Conservation (phyloP, 2,113 vertebrate genomes). For the Poeciliopsis turrubarensis region DNA sequence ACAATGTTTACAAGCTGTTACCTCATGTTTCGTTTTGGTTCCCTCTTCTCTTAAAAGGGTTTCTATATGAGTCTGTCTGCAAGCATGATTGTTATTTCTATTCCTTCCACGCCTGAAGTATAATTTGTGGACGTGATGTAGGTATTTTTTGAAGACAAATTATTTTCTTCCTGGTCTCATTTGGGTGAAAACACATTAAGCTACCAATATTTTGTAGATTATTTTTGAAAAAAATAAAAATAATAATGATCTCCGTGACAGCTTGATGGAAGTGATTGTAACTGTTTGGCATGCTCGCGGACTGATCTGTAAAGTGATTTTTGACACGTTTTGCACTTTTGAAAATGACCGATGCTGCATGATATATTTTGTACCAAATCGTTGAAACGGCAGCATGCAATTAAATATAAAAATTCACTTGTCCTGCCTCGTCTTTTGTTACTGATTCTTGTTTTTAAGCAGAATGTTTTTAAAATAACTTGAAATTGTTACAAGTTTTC, state of each 20-base stretch:
- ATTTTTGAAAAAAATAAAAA: slow-evolving; percentile 39
- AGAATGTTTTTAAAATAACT: background rate
- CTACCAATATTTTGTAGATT: slow-evolving; percentile 55
- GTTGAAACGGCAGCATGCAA: slow-evolving; percentile 74
- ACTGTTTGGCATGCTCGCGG: slow-evolving; percentile 71
- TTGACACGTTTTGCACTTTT: slow-evolving; percentile 79
- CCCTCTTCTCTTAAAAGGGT: slow-evolving; percentile 36
- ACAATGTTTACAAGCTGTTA: slow-evolving; percentile 80
- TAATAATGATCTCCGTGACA: slow-evolving; percentile 15
- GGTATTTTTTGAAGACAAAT: slow-evolving; percentile 17
- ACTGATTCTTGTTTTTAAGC: background rate
- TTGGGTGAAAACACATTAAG: slow-evolving; percentile 27
- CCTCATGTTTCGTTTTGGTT: slow-evolving; percentile 60
- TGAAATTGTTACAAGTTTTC: background rate
- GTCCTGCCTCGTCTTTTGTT: slow-evolving; percentile 42
- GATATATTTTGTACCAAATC: slow-evolving; percentile 78
- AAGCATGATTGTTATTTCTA: slow-evolving; percentile 60
- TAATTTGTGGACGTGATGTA: slow-evolving; percentile 51
- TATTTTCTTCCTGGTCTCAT: slow-evolving; percentile 58
- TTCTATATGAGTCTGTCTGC: slow-evolving; percentile 39
- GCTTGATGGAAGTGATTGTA: slow-evolving; percentile 60
- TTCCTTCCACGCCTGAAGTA: slow-evolving; percentile 45
- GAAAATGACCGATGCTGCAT: slow-evolving; percentile 78
- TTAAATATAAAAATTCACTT: slow-evolving; percentile 53
- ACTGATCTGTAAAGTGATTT: slow-evolving; percentile 67